Evolutionary conservation across 2,113 vertebrate genomes (phyloP), one percentile per base, ranked within the genome.

Genomic region (Myotis yumanensis): DNA sequence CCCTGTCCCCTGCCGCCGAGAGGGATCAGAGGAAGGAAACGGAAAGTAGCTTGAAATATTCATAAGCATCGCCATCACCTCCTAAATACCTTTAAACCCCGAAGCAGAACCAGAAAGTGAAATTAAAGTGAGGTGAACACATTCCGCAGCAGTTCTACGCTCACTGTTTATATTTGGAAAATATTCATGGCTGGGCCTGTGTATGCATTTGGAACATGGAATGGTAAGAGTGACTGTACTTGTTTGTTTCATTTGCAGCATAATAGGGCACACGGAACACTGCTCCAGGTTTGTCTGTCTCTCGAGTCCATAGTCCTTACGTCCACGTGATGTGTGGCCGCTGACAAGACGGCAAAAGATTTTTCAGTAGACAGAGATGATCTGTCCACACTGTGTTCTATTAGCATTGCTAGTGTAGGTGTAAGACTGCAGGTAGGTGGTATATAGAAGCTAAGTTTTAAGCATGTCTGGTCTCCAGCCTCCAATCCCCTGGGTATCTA

Each of bases 301-400:
- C 37, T 46, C 7, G 2, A 32, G 69, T 16, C 51, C 22, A 12
- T 5, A 40, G 22, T 32, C 52, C 30, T 64, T 30, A 51, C n/a
- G 40, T 11, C 37, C 18, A 32, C 0, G 1, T 28, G 14, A 11
- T 9, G 4, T 86, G 71, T 3, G 79, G 37, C 15, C 37, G 43
- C 1, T 35, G 30, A 77, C 0, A 46, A 43, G n/a, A 20, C 0
- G 0, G 16, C 15, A 32, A 46, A 7, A 43, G 40, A 16, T 16
- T 14, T 76, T 66, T 87, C 8, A 81, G 9, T 75, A 66, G 43
- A 72, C 8, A 15, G 18, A 86, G 68, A 52, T 25, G 23, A 75
- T 22, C 7, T 7, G 18, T 72, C 46, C 8, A 59, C 25, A 64
- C 14, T 23, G 54, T 22, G 64, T 3, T 15, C 22, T 51, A 32